Base-by-base conservation (phyloP, 2,797 vertebrate species). In the Salmo trutta region DNA sequence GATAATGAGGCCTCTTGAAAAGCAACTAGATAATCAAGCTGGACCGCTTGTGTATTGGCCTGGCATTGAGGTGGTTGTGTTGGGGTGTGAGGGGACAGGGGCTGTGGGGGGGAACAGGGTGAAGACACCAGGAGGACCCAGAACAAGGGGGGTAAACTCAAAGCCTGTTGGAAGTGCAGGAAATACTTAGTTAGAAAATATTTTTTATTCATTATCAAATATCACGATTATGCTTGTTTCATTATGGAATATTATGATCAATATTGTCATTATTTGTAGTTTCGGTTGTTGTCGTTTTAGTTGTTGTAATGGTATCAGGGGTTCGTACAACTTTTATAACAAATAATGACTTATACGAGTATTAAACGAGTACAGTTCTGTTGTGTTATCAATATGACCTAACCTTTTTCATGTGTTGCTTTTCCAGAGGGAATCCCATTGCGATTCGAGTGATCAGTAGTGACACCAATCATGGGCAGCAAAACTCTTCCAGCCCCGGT, bases 401-500 rank as follows among this genome's bases (percentile, higher is more conserved):
- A 53, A 77, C 73, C 75, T 31, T 8, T 51, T 76, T 77, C 74
- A 17, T 82, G 56, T 88, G 3, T 89, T 52, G 89, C 29, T 84
- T 33, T 33, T 27, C 4, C 27, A 85, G 85, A 83, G 16, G 15
- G 16, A 75, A 76, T 29, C 53, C 53, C 70, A 82, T 0, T 0
- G 78, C 77, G 78, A 77, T 74, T 78, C 62, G 33, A 52, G 59
- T 51, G 36, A 31, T 24, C 75, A 51, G 74, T 16, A 16, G n/a
- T 41, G 0, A 75, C 21, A 64, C 19, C 81, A 84, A 89, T 82
- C 77, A 99, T 99, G 98, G 96, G 97, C 90, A 99, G 98, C 89
- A 99, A 99, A 93, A 97, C 97, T 36, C 94, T 99, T 79, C 96
- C 97, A 1, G 97, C 97, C 0, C 98, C 98, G 0, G 96, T 99